phyloP scores from a whole-genome alignment of 2,888 invertebrate species.

The Macaria liturata region DNA sequence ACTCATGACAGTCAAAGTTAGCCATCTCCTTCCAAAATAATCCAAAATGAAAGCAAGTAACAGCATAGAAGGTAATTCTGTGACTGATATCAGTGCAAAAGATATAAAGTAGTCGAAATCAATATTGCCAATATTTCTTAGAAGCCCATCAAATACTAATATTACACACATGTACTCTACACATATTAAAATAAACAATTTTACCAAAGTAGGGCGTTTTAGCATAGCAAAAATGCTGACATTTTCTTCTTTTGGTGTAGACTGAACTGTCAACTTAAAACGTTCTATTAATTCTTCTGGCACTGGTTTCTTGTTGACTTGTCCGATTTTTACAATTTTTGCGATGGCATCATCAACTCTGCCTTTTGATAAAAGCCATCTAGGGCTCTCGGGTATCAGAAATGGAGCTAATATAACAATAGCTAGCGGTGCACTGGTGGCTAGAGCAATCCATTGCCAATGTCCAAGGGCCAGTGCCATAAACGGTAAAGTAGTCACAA shows the following conservation, averaged over 20 bases:
- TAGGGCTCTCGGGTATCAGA: slow-evolving; percentile 55
- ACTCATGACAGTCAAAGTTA: slow-evolving; percentile 43
- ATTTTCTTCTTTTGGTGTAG: slow-evolving; percentile 31
- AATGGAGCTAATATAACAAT: slow-evolving; percentile 48
- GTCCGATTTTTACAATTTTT: slow-evolving; percentile 48
- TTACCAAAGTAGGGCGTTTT: slow-evolving; percentile 49
- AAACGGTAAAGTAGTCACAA: slow-evolving; percentile 51
- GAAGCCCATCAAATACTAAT: slow-evolving; percentile 55
- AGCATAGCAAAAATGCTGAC: slow-evolving; percentile 47
- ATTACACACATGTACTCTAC: slow-evolving; percentile 53
- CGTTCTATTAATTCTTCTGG: slow-evolving; percentile 48
- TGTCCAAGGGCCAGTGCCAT: slow-evolving; percentile 51
- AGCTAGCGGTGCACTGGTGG: slow-evolving; percentile 51
- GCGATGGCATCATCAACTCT: slow-evolving; percentile 51
- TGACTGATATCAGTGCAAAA: slow-evolving; percentile 61
- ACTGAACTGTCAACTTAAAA: slow-evolving; percentile 40
- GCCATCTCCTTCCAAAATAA: slow-evolving; percentile 55
- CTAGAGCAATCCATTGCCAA: slow-evolving; percentile 55
- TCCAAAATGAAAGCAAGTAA: slow-evolving; percentile 58
- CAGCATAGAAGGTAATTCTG: slow-evolving; percentile 60
- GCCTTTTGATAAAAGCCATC: slow-evolving; percentile 57
- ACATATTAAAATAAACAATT: slow-evolving; percentile 50
- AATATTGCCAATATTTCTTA: slow-evolving; percentile 56
- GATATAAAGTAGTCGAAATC: slow-evolving; percentile 63
- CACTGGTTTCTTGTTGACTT: slow-evolving; percentile 52